phyloP scores from a whole-genome alignment of 1,140 invertebrate species.

The Musca domestica region DNA sequence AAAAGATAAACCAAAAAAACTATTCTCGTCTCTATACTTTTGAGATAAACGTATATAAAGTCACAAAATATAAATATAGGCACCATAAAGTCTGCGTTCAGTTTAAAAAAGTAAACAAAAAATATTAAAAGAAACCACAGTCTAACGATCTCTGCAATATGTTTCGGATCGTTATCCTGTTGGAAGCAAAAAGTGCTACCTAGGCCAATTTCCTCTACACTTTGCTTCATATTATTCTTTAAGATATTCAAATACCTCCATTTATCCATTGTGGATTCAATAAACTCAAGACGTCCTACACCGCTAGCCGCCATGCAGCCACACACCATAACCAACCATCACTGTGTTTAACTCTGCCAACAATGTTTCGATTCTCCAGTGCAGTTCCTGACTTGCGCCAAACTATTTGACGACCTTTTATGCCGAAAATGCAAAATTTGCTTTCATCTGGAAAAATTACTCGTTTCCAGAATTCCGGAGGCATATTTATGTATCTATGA shows the following conservation, averaged over 20 bases:
- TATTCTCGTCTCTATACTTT: no score
- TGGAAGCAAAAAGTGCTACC: conserved; percentile 24
- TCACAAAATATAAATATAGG: no score
- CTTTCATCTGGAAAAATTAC: conserved; percentile 38
- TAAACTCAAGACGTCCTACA: no score
- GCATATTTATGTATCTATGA: conserved; percentile 26
- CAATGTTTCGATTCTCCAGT: conserved; percentile 13
- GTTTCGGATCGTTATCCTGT: conserved; percentile 26
- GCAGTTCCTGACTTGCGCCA: conserved; percentile 14
- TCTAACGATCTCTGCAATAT: conserved; percentile 40
- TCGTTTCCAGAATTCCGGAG: conserved; percentile 26
- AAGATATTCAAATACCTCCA: conserved; percentile 33
- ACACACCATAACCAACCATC: conserved; percentile 18
- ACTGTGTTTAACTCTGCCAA: conserved; percentile 14
- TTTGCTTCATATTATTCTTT: conserved; percentile 31
- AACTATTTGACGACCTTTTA: conserved; percentile 24
- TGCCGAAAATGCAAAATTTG: conserved; percentile 34
- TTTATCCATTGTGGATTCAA: no score
- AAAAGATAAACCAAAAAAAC: no score
- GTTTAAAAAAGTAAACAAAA: no score
- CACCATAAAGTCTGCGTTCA: no score
- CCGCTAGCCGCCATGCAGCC: conserved; percentile 28
- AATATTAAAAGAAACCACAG: conserved; percentile 33
- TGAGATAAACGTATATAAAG: no score
- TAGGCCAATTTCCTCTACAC: conserved; percentile 31